These are phyloP conservation scores for Gymnoscopelus microlampas DNA, from an alignment of 2,797 vertebrate species.

Conservation along the genomic window DNA sequence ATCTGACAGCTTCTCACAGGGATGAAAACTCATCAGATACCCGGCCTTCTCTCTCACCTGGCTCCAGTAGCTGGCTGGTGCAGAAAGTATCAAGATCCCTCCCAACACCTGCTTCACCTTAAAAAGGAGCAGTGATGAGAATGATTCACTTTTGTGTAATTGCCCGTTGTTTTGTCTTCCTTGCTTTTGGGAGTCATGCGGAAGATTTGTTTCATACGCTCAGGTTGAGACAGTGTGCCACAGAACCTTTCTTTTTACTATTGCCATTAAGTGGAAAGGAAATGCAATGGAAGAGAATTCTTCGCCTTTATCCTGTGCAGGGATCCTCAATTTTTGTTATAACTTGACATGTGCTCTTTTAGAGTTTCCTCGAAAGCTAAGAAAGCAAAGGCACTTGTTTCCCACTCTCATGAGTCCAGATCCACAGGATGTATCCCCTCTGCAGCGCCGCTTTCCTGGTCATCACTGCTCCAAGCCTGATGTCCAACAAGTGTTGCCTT, in stretches of 20 bases:
- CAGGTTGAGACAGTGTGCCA: constrained; percentile 29
- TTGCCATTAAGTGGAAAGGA: constrained; percentile 78
- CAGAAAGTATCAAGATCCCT: constrained; percentile 17
- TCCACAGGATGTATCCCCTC: constrained; percentile 47
- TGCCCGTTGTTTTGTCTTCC: constrained; percentile 41
- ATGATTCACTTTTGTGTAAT: constrained; percentile 39
- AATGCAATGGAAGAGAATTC: constrained; percentile 56
- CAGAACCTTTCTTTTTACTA: constrained; percentile 33
- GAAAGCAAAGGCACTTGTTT: constrained; percentile 43
- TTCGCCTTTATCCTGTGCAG: constrained; percentile 36
- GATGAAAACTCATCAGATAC: constrained; percentile 11
- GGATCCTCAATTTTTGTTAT: constrained; percentile 39
- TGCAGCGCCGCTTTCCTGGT: constrained; percentile 4
- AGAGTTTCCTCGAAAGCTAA: constrained; percentile 42
- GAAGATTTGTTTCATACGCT: constrained; percentile 47
- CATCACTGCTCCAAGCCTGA: constrained; percentile 14
- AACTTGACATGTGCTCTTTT: constrained; percentile 42
- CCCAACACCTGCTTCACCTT: constrained; percentile 37
- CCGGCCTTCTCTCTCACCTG: constrained; percentile 26
- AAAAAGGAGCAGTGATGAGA: constrained; percentile 50
- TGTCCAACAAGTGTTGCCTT: constrained; percentile 1
- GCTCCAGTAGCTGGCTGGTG: constrained; percentile 21
- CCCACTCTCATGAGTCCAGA: constrained; percentile 35
- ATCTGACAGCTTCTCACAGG: constrained; percentile 18
- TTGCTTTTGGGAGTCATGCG: constrained; percentile 51